Evolutionary conservation across 2,113 vertebrate species (phyloP), one percentile per base, ranked within the genome.

Genomic region (Siphamia tubifer): DNA sequence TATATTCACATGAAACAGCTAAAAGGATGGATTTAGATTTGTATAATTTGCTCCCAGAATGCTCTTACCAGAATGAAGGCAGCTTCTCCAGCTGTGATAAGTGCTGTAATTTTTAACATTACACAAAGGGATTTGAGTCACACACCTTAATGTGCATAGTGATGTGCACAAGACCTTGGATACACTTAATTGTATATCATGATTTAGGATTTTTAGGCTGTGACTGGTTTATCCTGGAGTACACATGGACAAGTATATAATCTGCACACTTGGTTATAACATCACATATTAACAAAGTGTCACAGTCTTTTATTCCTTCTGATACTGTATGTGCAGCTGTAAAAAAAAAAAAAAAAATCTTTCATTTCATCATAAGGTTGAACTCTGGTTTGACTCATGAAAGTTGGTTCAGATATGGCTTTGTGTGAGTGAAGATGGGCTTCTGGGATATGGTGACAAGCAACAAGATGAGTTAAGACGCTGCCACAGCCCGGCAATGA

Each of bases 171-270:
- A 58, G 47, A 38, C 15, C 39, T 8, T 28, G 36, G 42, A 51
- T 47, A 28, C 48, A 51, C 65, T 43, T 67, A 13, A 34, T n/a
- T 53, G 19, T 28, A 36, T 30, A 38, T 40, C 27, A 36, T 45
- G 24, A 54, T 60, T 35, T 30, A 12, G 60, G 51, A 87, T 92
- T 2, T 92, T 95, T n/a, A n/a, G n/a, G n/a, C n/a, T n/a, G n/a
- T n/a, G n/a, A n/a, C n/a, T n/a, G n/a, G n/a, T n/a, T n/a, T n/a
- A n/a, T n/a, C n/a, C n/a, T n/a, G n/a, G n/a, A n/a, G n/a, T n/a
- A n/a, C n/a, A n/a, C n/a, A n/a, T n/a, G n/a, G n/a, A n/a, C n/a
- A 34, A 62, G 52, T n/a, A 9, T 0, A 2, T 44, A 27, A 30
- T 55, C 53, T 63, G n/a, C 25, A 39, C 5, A 19, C 32, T 17